Evolutionary conservation across 2,113 vertebrate genomes (phyloP), one percentile per base, ranked within the genome.

Genomic region (Proterorhinus semilunaris): DNA sequence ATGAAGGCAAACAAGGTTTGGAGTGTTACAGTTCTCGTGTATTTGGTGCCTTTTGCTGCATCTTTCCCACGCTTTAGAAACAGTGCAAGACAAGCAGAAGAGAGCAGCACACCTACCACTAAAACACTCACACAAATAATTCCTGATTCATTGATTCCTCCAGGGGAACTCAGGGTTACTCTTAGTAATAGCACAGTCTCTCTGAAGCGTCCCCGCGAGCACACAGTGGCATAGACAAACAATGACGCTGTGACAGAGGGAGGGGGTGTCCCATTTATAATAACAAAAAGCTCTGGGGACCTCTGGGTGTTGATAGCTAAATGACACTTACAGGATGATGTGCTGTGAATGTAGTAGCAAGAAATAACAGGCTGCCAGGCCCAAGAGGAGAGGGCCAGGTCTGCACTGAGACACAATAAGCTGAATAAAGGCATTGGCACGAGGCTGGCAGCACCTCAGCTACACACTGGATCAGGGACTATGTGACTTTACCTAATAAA

Each of bases 241-340:
- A 84, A 43, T 50, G 57, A 75, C 71, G 67, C 72, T 78, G 71
- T 59, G 62, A 68, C 82, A 62, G 53, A 52, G 63, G 66, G 65
- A 64, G 74, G 58, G 72, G 59, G 15, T 81, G 82, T 90, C 74
- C 73, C 78, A 82, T 84, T 85, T 87, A 85, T 89, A 87, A 91
- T 89, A 87, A 86, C 83, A 85, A 88, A 83, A 87, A 87, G 76
- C 85, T 88, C 86, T 62, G 64, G 86, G 84, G 87, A 86, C 71
- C 72, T 1, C 49, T 65, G 81, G 74, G 81, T 91, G 83, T 83
- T 87, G 86, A 88, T 87, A 86, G 82, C 77, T 86, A 87, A 89
- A 88, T 90, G 89, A 89, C 88, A 91, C 86, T 82, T 86, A 84
- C 87, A 88, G 84, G 83, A 82, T 88, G 87, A 87, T 76, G 83